Conservation (phyloP, 2,797 vertebrate species). For the Hippocampus kuda region DNA sequence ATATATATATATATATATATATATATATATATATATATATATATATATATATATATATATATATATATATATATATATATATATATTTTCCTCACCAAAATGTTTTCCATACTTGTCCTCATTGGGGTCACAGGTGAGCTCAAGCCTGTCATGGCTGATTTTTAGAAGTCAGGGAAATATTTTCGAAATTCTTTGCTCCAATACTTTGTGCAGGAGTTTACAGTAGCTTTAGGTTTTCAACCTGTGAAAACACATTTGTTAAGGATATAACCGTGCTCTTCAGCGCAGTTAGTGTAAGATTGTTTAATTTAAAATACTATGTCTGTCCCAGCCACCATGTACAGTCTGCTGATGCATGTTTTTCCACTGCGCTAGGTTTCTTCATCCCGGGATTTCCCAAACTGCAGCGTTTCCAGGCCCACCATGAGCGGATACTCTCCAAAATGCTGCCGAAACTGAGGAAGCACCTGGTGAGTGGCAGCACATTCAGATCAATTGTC, state of each 20-base stretch:
- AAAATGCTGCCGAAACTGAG: slow-evolving; percentile 80
- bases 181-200: too few relatives aligned
- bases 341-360: slow-evolving; percentile 1
- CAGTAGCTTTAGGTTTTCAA: too few relatives aligned
- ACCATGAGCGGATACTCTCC: slow-evolving; percentile 76
- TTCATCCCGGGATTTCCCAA: slow-evolving; percentile 85
- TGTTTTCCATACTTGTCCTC: too few relatives aligned
- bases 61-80: too few relatives aligned
- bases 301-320: background rate
- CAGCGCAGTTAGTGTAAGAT: slow-evolving; percentile 1
- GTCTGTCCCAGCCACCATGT: slow-evolving; percentile 1
- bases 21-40: too few relatives aligned
- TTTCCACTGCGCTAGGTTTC: slow-evolving; percentile 61
- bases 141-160: too few relatives aligned
- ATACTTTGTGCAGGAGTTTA: too few relatives aligned
- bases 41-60: too few relatives aligned
- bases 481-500: background rate
- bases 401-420: slow-evolving; percentile 78
- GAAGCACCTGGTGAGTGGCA: slow-evolving; percentile 74
- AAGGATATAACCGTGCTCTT: background rate
- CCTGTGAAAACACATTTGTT: background rate
- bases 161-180: too few relatives aligned
- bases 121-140: too few relatives aligned
- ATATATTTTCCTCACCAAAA: too few relatives aligned
- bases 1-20: too few relatives aligned